phyloP scores from a whole-genome alignment of 2,888 invertebrate genomes.

The Ypsolopha sequella region DNA sequence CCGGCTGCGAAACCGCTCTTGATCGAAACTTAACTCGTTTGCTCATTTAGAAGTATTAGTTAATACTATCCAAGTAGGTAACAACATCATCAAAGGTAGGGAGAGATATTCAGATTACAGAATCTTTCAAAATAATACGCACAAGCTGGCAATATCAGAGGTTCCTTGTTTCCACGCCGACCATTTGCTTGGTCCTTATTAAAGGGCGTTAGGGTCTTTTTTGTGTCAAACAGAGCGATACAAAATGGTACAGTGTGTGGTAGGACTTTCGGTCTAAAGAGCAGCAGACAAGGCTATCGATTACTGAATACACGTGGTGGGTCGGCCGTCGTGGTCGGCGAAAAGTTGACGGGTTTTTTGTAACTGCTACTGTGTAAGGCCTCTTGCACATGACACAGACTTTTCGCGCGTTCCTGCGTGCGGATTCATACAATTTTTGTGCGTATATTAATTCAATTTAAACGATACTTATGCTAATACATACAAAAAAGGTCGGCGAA shows the following conservation, averaged over 20 bases:
- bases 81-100: neutral
- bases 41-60: no score
- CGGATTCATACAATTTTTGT: no score
- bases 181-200: neutral
- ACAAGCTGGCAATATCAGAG: neutral
- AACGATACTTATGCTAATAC: no score
- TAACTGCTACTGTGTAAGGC: neutral
- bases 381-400: no score
- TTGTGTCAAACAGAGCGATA: neutral
- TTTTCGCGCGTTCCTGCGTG: no score
- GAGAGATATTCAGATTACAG: neutral
- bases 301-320: slow-evolving; percentile 3
- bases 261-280: slow-evolving; percentile 1
- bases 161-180: neutral
- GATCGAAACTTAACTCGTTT: no score
- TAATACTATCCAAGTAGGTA: neutral
- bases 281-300: slow-evolving; percentile 1
- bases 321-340: neutral
- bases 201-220: neutral
- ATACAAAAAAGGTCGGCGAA: no score
- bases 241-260: neutral
- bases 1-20: no score
- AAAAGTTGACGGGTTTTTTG: neutral
- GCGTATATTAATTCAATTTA: no score
- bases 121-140: neutral